Conservation (phyloP, 2,113 vertebrate species). For the Phyllostomus discolor region DNA sequence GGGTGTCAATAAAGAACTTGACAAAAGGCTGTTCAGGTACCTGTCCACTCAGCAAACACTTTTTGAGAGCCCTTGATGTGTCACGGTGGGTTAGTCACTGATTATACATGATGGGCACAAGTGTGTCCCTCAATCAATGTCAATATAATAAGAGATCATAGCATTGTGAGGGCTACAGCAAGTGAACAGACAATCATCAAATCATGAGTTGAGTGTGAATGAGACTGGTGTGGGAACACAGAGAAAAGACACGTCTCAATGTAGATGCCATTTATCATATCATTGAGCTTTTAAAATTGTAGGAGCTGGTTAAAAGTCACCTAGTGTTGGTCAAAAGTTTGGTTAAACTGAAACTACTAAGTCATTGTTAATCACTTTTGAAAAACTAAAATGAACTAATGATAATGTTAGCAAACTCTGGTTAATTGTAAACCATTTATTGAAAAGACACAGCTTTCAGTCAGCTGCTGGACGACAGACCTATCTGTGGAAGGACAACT, state of each 20-base stretch:
- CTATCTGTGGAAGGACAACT: background rate
- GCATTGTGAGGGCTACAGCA: background rate
- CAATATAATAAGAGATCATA: background rate
- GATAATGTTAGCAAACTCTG: background rate
- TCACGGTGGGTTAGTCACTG: background rate
- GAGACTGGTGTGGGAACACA: background rate
- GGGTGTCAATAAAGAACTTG: background rate
- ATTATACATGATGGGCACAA: background rate
- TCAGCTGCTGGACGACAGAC: background rate
- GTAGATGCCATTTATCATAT: background rate
- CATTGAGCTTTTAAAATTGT: background rate
- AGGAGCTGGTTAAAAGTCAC: background rate
- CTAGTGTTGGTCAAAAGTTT: background rate
- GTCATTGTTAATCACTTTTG: background rate
- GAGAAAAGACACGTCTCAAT: background rate
- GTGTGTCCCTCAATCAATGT: background rate
- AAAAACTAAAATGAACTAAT: background rate
- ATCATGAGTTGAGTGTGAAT: background rate
- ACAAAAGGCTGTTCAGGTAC: background rate
- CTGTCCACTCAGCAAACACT: background rate
- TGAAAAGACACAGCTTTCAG: background rate
- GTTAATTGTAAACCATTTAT: background rate
- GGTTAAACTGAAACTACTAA: background rate
- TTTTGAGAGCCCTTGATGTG: background rate
- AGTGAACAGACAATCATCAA: background rate